phyloP scores from a whole-genome alignment of 2,113 vertebrate species.

The Microcebus tavaratra region DNA sequence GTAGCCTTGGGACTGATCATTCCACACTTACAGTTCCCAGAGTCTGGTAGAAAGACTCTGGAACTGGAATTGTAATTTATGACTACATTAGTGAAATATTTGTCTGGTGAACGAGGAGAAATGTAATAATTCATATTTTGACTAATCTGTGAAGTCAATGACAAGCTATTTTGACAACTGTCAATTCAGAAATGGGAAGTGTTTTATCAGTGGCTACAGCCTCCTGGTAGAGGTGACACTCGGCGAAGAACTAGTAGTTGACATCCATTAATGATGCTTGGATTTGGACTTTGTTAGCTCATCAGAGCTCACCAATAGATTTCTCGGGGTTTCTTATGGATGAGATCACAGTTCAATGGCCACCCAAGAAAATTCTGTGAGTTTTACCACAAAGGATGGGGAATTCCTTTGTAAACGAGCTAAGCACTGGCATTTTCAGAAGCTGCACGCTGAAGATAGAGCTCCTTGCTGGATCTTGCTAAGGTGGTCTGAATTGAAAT shows the following conservation, averaged over 20 bases:
- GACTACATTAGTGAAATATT: slow-evolving; percentile 32
- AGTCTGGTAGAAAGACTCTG: not conserved
- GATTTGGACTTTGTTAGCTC: not conserved
- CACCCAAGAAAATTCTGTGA: not conserved
- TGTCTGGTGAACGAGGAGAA: slow-evolving; percentile 7
- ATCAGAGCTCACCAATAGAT: not conserved
- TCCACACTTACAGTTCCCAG: not conserved
- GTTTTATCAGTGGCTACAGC: slow-evolving; percentile 38
- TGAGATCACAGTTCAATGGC: not conserved
- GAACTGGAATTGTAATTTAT: not conserved
- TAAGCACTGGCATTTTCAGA: not conserved
- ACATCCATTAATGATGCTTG: not conserved
- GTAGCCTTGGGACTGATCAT: not conserved
- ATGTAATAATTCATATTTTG: slow-evolving; percentile 66
- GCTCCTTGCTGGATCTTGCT: not conserved
- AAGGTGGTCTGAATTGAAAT: not conserved
- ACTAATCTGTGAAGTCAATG: slow-evolving; percentile 52
- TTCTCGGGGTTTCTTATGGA: not conserved
- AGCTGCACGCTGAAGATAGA: not conserved
- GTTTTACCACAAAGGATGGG: not conserved
- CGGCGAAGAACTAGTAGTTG: not conserved
- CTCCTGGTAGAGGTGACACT: not conserved
- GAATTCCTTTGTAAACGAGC: not conserved
- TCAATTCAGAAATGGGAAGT: slow-evolving; percentile 47
- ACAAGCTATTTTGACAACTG: slow-evolving; percentile 59